These are phyloP conservation scores for Akabosia matsudoensis DNA, from an alignment of 1,140 invertebrate species.

Conservation along the genomic window DNA sequence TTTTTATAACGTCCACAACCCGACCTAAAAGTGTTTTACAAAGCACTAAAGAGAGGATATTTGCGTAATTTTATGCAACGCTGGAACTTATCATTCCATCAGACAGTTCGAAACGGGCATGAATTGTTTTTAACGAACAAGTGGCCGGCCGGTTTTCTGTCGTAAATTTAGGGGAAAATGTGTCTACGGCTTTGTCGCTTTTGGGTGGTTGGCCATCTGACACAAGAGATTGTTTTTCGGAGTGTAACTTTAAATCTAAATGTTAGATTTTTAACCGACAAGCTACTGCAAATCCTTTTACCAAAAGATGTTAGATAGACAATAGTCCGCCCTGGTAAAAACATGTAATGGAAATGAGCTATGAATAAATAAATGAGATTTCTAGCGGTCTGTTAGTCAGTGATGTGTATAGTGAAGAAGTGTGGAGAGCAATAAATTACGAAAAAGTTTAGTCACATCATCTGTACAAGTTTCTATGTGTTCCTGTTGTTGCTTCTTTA, in stretches of 20 bases:
- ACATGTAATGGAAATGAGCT: not conserved
- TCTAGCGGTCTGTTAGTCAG: not conserved
- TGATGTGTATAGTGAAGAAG: not conserved
- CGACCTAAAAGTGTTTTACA: not conserved
- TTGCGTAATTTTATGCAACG: too few relatives aligned
- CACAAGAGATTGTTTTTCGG: not conserved
- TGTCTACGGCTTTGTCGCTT: not conserved
- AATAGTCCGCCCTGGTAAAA: not conserved
- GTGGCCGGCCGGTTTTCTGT: constrained; percentile 5
- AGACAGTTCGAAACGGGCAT: too few relatives aligned
- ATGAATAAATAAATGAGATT: constrained; percentile 5
- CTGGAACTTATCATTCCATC: too few relatives aligned
- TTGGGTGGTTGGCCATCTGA: not conserved
- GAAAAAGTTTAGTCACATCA: not conserved
- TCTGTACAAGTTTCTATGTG: not conserved
- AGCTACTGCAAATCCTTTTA: constrained; percentile 1
- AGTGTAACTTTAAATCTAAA: not conserved
- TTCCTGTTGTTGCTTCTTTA: not conserved
- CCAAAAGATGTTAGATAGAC: not conserved
- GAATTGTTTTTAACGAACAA: constrained; percentile 15
- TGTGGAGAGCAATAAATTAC: constrained; percentile 21
- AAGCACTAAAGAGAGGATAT: too few relatives aligned
- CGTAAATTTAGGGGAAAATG: not conserved
- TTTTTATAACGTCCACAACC: not conserved
- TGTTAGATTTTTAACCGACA: constrained; percentile 16